Evolutionary conservation across 2,113 vertebrate genomes (phyloP), one percentile per base, ranked within the genome.

Genomic region (Phoenicopterus ruber): DNA sequence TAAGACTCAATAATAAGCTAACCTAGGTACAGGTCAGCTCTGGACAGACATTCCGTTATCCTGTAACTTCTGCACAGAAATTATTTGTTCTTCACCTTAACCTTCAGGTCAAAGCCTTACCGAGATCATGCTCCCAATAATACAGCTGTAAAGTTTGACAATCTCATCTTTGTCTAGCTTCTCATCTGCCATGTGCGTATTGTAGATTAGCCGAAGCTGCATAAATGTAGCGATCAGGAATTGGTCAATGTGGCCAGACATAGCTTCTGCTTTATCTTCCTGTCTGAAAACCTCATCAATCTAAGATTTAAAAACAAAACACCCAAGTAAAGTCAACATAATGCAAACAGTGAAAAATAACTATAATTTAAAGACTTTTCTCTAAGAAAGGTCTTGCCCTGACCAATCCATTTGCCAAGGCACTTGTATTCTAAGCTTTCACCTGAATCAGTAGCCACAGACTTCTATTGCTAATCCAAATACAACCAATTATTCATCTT

Each of bases 241-340:
- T 86, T 99, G 99, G 92, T 99, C 99, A 10, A 99, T 99, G 96
- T 99, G 99, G 85, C 99, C 99, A 15, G 99, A 99, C 99, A 99
- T 99, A 25, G 99, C 99, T 96, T 99, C 99, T 2, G 99, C 99
- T 97, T 99, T 99, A 97, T 99, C 99, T 88, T 99, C 99, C 94
- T 99, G 99, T 76, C 99, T 98, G 93, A 99, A 96, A 73, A 99
- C 99, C 83, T 99, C 99, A 78, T 99, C 99, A 19, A 99, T 99
- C 99, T 99, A 93, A 16, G 31, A 77, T 61, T 59, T 61, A 88
- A 93, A 85, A 93, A 28, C 32, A 93, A 80, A 80, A 61, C 0
- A 5, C 4, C 10, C 32, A 26, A 42, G 44, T 50, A 2, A 72
- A 67, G 24, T 76, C 61, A 82, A 55, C 36, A 28, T 32, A 83